These are phyloP conservation scores for Eudyptes chrysolophus DNA, from an alignment of 2,113 vertebrate genomes.

Conservation along the genomic window DNA sequence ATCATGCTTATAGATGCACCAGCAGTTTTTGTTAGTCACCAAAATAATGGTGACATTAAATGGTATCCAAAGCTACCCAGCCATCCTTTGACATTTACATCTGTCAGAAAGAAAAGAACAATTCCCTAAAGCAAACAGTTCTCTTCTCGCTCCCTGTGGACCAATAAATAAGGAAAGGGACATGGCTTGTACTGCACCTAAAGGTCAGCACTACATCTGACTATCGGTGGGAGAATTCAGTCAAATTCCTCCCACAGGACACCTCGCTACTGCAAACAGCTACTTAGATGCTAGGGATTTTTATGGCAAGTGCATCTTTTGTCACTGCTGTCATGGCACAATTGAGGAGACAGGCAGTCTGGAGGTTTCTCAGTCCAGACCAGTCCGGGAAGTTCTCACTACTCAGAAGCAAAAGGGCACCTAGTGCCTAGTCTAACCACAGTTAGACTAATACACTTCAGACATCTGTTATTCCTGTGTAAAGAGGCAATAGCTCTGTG, in stretches of 20 bases:
- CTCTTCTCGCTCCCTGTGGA: background rate
- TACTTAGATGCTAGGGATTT: background rate
- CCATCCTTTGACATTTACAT: background rate
- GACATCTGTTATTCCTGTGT: background rate
- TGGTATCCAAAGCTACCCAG: background rate
- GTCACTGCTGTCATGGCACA: background rate
- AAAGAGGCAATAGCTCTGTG: background rate
- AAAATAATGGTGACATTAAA: slow-evolving; percentile 3
- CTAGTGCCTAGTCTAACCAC: background rate
- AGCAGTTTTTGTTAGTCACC: background rate
- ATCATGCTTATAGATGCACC: background rate
- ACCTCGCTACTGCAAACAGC: background rate
- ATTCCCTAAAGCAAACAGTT: background rate
- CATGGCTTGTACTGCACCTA: background rate
- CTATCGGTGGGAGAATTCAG: background rate
- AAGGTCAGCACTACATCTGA: background rate
- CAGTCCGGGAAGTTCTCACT: background rate
- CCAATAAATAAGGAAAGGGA: background rate
- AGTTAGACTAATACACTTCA: background rate
- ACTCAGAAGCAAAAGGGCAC: background rate
- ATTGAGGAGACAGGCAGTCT: background rate
- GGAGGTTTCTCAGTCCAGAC: background rate
- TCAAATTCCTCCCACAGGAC: background rate
- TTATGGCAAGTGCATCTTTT: background rate
- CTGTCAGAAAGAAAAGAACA: background rate